These are phyloP conservation scores for Phocoena sinus DNA, from an alignment of 2,113 vertebrate species.

Conservation along the genomic window DNA sequence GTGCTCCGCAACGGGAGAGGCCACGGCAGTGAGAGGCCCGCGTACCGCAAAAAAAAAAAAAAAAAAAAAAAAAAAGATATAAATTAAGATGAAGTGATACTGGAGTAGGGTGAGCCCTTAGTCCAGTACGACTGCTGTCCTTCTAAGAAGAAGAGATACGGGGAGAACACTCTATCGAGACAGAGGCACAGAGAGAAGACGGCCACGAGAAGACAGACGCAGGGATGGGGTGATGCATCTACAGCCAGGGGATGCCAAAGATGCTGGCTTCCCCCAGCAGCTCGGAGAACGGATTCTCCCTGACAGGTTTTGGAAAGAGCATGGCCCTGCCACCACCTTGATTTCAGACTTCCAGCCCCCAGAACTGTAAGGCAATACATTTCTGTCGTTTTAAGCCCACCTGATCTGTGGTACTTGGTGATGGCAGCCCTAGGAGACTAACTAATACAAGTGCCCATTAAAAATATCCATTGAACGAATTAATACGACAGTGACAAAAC, in stretches of 20 bases:
- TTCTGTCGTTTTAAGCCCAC: background rate
- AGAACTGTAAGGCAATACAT: too few species aligned
- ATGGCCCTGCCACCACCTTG: background rate
- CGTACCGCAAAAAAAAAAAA: too few species aligned
- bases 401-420: background rate
- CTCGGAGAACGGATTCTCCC: too few species aligned
- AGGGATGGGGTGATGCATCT: fast-evolving
- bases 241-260: background rate
- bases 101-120: background rate
- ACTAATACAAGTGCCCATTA: background rate
- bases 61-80: background rate
- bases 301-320: background rate
- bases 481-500: fast-evolving
- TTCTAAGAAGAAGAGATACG: background rate
- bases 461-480: background rate
- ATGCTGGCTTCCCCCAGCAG: fast-evolving
- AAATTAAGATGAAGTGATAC: fast-evolving
- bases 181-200: background rate
- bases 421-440: background rate
- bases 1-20: too few species aligned
- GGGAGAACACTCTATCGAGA: background rate
- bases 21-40: too few species aligned
- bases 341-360: background rate
- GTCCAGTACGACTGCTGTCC: background rate
- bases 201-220: background rate